Conservation (phyloP, 1,140 invertebrate genomes). For the Danaus melanippus region DNA sequence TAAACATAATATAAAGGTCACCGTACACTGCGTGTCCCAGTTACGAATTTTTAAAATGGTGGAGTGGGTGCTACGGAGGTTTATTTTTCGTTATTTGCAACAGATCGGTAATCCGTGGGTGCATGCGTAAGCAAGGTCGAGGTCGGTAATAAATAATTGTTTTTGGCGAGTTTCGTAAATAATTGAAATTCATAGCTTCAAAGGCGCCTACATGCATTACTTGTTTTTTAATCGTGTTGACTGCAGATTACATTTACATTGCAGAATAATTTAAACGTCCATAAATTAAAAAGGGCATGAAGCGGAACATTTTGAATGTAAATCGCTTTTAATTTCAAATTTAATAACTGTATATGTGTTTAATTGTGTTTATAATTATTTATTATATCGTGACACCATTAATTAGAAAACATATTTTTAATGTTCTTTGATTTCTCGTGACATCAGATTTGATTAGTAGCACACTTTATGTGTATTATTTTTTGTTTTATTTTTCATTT, state of each 20-base stretch:
- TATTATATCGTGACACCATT: no score
- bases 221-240: neutral
- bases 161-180: slow-evolving; percentile 43
- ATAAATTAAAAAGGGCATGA: no score
- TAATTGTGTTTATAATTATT: no score
- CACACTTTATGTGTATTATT: no score
- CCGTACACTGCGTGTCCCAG: slow-evolving; percentile 55
- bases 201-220: no score
- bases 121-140: slow-evolving; percentile 50
- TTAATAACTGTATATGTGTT: no score
- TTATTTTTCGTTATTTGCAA: slow-evolving; percentile 35
- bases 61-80: slow-evolving; percentile 47
- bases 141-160: slow-evolving; percentile 47
- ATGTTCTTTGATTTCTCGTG: no score
- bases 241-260: slow-evolving; percentile 3
- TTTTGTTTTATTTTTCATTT: no score
- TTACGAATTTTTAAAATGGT: slow-evolving; percentile 47
- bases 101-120: slow-evolving; percentile 46
- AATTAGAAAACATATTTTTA: no score
- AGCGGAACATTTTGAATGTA: no score
- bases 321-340: no score
- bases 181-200: slow-evolving; percentile 1
- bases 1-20: slow-evolving; percentile 54
- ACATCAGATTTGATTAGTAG: no score
- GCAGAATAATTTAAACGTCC: neutral